These are phyloP conservation scores for Peromyscus californicus DNA, from an alignment of 2,113 vertebrate species.

Conservation along the genomic window DNA sequence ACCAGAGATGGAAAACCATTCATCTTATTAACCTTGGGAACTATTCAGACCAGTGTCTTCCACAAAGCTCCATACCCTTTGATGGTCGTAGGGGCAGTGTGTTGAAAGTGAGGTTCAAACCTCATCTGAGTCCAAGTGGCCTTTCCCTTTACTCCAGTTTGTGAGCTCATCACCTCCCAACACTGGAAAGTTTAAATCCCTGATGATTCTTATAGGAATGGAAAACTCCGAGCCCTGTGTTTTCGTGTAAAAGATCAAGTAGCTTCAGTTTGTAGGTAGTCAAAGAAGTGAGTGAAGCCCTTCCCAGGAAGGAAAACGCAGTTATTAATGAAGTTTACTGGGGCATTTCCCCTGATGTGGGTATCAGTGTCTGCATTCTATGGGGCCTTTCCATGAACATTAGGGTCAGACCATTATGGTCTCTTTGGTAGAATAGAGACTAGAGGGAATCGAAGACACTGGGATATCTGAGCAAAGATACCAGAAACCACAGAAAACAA, in stretches of 20 bases:
- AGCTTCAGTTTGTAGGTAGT: not conserved
- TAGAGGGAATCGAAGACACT: not conserved
- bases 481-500: not conserved
- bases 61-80: not conserved
- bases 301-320: not conserved
- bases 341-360: not conserved
- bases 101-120: not conserved
- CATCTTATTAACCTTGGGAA: not conserved
- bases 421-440: not conserved
- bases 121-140: not conserved
- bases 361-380: not conserved
- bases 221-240: not conserved
- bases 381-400: not conserved
- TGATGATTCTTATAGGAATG: not conserved
- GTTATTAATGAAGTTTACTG: not conserved
- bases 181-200: not conserved
- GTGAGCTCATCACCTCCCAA: not conserved
- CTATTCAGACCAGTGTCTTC: not conserved
- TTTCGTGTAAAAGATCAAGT: not conserved
- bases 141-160: not conserved
- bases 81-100: not conserved
- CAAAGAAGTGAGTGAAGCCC: not conserved
- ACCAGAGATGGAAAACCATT: not conserved
- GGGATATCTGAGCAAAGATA: not conserved
- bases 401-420: not conserved